Base-by-base conservation (phyloP, 2,797 vertebrate genomes). In the Nannoperca australis region DNA sequence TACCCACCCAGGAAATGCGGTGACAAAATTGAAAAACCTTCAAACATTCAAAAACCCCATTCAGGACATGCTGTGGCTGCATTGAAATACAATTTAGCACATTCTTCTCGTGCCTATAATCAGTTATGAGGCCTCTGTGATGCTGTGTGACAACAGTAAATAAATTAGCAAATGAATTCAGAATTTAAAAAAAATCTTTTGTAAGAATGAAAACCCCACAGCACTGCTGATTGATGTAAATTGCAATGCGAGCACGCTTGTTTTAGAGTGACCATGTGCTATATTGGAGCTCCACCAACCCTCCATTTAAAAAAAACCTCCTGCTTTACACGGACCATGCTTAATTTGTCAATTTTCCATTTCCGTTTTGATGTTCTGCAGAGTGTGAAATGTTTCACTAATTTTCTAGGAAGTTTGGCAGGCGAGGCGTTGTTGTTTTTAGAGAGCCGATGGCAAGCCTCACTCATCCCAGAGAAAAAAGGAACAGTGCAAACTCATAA, bases 381-480 rank as follows among this genome's bases (percentile, higher is more conserved):
- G 93, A 78, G 92, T 93, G 95, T 95, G 92, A 95, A 94, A 93
- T 86, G 78, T 83, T 88, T 88, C 42, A 42, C 93, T 95, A 95
- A 95, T 95, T 95, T 94, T 92, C 89, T 87, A 80, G 91, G 91
- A 93, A 80, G 93, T 88, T 95, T 94, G 92, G 92, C 92, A 90
- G 89, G 91, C 85, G 63, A 77, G 84, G 73, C 73, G 24, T 74
- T 92, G 90, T 93, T 95, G 93, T 93, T 95, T 92, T 93, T 92
- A 93, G 85, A 82, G 87, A 75, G 73, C 88, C 59, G 82, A 92
- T 93, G 93, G 93, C 90, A 83, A 95, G 87, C 76, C 84, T 94
- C 93, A 91, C 88, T 93, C 93, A 65, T 92, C 91, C 82, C 63
- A 7, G 85, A 70, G 47, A 81, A 89, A 71, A 71, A 70, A 83